These are phyloP conservation scores for Samia ricini DNA, from an alignment of 1,140 invertebrate species.

Conservation along the genomic window DNA sequence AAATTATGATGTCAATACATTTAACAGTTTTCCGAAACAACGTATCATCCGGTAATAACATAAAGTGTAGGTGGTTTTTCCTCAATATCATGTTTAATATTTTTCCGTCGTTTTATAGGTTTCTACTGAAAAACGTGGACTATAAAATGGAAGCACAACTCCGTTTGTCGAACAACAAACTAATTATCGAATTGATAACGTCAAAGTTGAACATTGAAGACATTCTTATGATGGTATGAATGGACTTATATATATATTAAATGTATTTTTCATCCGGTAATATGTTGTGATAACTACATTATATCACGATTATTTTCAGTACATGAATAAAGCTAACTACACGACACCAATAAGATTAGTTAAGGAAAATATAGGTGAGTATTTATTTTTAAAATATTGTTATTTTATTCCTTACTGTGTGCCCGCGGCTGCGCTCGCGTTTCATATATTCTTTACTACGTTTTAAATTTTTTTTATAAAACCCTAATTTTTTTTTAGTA, in stretches of 20 bases:
- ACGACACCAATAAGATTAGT: conserved; percentile 17
- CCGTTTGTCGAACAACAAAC: conserved; percentile 35
- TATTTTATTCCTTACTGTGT: too few species aligned
- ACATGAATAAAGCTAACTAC: conserved; percentile 18
- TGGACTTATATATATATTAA: too few species aligned
- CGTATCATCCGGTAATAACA: background rate
- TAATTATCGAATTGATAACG: conserved; percentile 39
- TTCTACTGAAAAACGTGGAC: conserved; percentile 49
- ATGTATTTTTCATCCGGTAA: too few species aligned
- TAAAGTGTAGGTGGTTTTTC: conserved; percentile 7
- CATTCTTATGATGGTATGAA: conserved; percentile 13
- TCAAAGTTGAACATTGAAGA: conserved; percentile 37
- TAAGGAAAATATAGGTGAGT: conserved; percentile 35
- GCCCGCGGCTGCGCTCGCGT: too few species aligned
- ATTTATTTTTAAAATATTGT: too few species aligned
- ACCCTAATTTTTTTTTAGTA: too few species aligned
- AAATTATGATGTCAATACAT: background rate
- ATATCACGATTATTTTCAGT: too few species aligned
- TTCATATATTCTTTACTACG: too few species aligned
- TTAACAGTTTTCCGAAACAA: background rate
- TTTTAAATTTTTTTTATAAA: too few species aligned
- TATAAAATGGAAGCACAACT: conserved; percentile 55
- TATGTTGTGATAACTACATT: too few species aligned
- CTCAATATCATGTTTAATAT: conserved; percentile 7
- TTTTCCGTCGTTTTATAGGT: conserved; percentile 27